Evolutionary conservation across 1,140 invertebrate species (phyloP).

Genomic region (Scaptomyza pallida): DNA sequence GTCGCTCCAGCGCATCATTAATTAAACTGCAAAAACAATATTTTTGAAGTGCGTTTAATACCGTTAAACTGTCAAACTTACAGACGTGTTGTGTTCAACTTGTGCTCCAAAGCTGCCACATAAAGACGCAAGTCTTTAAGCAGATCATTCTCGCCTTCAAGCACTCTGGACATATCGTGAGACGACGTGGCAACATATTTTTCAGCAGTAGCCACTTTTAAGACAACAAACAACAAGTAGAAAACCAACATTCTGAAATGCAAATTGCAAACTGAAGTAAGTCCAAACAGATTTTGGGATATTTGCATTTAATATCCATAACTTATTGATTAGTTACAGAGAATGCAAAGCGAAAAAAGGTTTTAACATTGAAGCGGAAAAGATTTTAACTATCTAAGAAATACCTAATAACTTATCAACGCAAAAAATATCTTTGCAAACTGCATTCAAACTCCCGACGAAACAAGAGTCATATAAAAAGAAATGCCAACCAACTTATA

Average conservation of each 20-base stretch:
- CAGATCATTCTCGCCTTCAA: conserved; percentile 48
- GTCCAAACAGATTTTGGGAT: background rate
- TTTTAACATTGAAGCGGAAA: too few relatives aligned
- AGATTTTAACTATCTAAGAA: too few relatives aligned
- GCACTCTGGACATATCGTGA: conserved; percentile 4
- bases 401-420: too few relatives aligned
- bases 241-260: background rate
- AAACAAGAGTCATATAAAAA: background rate
- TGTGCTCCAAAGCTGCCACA: conserved; percentile 6
- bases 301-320: background rate
- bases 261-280: background rate
- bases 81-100: background rate
- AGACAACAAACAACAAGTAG: conserved; percentile 18
- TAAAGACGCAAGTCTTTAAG: conserved; percentile 25
- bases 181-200: conserved; percentile 40
- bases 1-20: conserved; percentile 2
- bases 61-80: background rate
- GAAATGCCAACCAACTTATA: background rate
- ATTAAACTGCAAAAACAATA: background rate
- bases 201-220: background rate
- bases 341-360: background rate
- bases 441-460: too few relatives aligned
- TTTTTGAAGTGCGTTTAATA: background rate
- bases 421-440: too few relatives aligned
- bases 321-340: conserved; percentile 1